Evolutionary conservation across 2,888 invertebrate species (phyloP), one percentile per base, ranked within the genome.

Genomic region (Gonocerus acuteangulatus): DNA sequence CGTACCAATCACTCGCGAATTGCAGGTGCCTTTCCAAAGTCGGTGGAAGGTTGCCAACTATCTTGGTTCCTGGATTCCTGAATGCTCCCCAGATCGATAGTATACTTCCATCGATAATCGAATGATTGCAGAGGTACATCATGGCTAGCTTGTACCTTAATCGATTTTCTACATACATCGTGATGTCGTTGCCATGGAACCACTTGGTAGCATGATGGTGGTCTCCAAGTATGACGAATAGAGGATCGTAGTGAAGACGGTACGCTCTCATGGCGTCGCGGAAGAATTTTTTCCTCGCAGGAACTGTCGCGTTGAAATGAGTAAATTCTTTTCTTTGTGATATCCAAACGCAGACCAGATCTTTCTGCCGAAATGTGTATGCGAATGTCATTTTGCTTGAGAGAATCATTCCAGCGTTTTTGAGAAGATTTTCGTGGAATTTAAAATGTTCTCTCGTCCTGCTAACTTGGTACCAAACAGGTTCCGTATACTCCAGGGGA

Each of bases 191-290:
- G 11, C 32, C n/a, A 2, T 34, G 19, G 2, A 51, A 19, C 7
- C 1, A 0, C 7, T 51, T 34, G 13, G 3, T n/a, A 1, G 32
- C 36, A 32, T 19, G 34, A 1, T 32, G 16, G 11, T 34, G n/a
- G 32, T 51, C 51, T 51, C 51, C 51, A 36, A 51, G 15, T 7
- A 19, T 34, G 1, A 51, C n/a, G n/a, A 51, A 51, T 11, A 51
- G 11, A 34, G 51, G 36, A 1, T 32, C 32, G 21, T 36, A 51
- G 13, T 34, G 7, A 32, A 18, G 19, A 19, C 18, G 19, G 2
- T 34, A 51, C 1, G 34, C n/a, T n/a, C 2, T 6, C 21, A 51
- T 3, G 2, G 51, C 16, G 11, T 32, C 19, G 7, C 1, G 2
- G 15, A 51, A 51, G 18, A 16, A 51, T 7, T 18, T 32, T 7